phyloP scores from a whole-genome alignment of 2,797 vertebrate species.

The Tenualosa thibaudeaui region DNA sequence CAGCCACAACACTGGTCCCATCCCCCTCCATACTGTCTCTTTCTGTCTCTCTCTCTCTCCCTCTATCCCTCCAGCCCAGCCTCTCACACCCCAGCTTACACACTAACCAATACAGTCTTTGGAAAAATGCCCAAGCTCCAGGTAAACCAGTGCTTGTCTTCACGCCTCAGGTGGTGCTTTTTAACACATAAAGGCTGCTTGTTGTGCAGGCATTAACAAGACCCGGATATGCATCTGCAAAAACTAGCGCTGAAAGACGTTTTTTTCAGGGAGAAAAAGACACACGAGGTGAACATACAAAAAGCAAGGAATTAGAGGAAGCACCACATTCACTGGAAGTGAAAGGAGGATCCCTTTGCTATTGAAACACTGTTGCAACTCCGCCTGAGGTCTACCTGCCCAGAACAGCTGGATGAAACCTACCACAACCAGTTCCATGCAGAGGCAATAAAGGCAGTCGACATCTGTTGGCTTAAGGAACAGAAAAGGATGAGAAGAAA shows the following conservation, averaged over 20 bases:
- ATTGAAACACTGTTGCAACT: not conserved
- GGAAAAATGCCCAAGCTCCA: conserved; percentile 65
- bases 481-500: conserved; percentile 30
- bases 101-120: conserved; percentile 70
- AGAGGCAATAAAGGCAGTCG: conserved; percentile 1
- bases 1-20: conserved; percentile 76
- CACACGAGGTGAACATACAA: not conserved
- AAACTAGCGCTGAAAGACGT: not conserved
- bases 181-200: not conserved
- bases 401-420: conserved; percentile 6
- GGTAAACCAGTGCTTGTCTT: conserved; percentile 39
- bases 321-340: not conserved
- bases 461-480: not conserved
- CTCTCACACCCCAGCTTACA: conserved; percentile 29
- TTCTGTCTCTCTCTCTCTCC: conserved; percentile 35
- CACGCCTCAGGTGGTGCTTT: not conserved
- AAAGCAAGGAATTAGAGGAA: not conserved
- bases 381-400: not conserved
- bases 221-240: conserved; percentile 19
- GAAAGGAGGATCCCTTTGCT: conserved; percentile 5
- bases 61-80: not conserved
- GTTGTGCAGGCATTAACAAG: conserved; percentile 7
- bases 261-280: not conserved
- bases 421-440: conserved; percentile 23
- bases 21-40: conserved; percentile 48